Evolutionary conservation across 92 coral and sea anemone species (phyloP), one percentile per base, ranked within the genome.

Genomic region (Umimayanthus kanabou): DNA sequence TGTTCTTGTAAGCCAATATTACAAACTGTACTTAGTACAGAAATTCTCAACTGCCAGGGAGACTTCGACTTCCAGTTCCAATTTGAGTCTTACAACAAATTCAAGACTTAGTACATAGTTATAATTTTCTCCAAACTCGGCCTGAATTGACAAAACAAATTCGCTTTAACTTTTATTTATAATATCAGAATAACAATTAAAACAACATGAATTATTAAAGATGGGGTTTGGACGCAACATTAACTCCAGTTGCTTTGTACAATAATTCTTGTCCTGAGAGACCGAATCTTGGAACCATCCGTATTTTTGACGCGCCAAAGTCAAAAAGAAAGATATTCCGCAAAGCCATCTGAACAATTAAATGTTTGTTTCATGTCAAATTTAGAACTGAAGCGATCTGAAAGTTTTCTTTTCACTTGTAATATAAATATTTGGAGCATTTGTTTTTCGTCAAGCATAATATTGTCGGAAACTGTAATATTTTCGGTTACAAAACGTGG

Each of bases 391-490:
- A 61, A 61, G 69, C 26, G 26, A 61, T 61, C 26, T 61, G 26
- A 18, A 77, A 76, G n/a, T 16, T 22, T 76, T 11, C 80, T 76
- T 45, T n/a, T 43, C 61, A 47, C 81, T 10, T 77, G 81, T 22
- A 77, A 10, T 33, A 55, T 81, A 81, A 81, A 65, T 42, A 81
- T 39, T 20, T 39, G 6, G 9, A 10, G 45, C 73, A 22, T 80
- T 81, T 81, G 76, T 64, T 26, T 64, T 81, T 9, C 13, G 28
- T 39, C 49, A 9, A 80, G 40, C 29, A 29, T 39, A 61, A 33
- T 55, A 64, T 15, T 39, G 85, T 80, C 71, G 30, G 39, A 61
- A 47, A 25, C 30, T 78, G 61, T 49, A n/a, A 45, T n/a, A 49
- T 2, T 23, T 43, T 47, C 4, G 20, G 28, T 78, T 78, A 45